A percentile compares a stretch with the other conserved stretches of the same genome.
These are phyloP conservation scores for Clamator glandarius DNA, from an alignment of 2,797 vertebrate species.

Conservation along the genomic window DNA sequence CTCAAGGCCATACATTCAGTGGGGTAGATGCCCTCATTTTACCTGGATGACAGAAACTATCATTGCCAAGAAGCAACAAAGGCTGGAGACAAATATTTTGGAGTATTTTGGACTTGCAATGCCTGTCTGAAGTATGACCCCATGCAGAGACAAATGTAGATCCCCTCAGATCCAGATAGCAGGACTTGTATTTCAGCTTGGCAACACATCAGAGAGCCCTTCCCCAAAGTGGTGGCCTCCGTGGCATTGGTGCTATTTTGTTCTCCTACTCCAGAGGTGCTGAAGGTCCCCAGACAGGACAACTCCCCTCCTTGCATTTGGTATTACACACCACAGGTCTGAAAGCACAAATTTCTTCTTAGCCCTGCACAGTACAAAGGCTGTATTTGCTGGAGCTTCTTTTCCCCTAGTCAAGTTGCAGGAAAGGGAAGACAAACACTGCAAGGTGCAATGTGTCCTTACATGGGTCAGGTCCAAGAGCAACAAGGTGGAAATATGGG, in stretches of 20 bases:
- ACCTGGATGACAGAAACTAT: background rate
- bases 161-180: background rate
- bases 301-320: fast-evolving
- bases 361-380: fast-evolving
- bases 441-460: background rate
- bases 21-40: background rate
- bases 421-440: background rate
- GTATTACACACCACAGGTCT: background rate
- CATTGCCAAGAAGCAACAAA: background rate
- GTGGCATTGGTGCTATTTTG: fast-evolving
- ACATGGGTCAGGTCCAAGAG: background rate
- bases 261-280: background rate
- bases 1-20: background rate
- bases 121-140: background rate
- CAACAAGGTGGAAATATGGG: background rate
- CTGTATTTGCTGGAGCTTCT: background rate
- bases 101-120: too few relatives aligned
- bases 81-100: background rate
- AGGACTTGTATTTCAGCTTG: background rate
- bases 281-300: fast-evolving
- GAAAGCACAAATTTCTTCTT: background rate
- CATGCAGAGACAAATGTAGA: background rate
- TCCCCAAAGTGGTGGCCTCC: background rate
- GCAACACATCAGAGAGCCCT: background rate
- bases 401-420: background rate